Evolutionary conservation across 2,888 invertebrate species (phyloP).

Genomic region (Deroplatys truncata): DNA sequence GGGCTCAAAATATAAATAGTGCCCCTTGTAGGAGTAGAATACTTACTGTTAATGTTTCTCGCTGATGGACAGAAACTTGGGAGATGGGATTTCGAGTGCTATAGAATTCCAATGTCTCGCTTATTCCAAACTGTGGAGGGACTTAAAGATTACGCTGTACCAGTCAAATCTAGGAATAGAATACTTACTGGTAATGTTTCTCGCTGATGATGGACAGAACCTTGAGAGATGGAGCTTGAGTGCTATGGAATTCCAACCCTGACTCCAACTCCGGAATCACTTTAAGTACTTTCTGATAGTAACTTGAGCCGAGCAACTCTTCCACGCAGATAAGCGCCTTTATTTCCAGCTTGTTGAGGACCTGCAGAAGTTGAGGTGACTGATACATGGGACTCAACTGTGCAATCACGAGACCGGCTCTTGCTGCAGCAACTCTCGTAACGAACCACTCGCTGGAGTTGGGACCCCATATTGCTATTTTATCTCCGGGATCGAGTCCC

Average conservation of each 20-base stretch:
- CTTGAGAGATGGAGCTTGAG: constrained; percentile 50
- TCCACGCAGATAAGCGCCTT: constrained; percentile 63
- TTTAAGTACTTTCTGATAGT: constrained; percentile 57
- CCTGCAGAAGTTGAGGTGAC: constrained; percentile 64
- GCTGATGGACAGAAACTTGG: too few species aligned
- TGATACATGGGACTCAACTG: constrained; percentile 75
- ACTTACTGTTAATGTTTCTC: too few species aligned
- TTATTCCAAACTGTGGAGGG: too few species aligned
- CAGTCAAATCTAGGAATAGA: too few species aligned
- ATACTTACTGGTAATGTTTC: constrained; percentile 51
- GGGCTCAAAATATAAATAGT: too few species aligned
- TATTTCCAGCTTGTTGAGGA: constrained; percentile 64
- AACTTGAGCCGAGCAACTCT: constrained; percentile 60
- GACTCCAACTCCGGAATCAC: constrained; percentile 56
- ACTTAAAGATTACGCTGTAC: too few species aligned
- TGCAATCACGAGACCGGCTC: constrained; percentile 65
- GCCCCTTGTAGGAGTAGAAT: too few species aligned
- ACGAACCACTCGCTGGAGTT: constrained; percentile 75
- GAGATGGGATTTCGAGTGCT: too few species aligned
- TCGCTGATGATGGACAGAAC: constrained; percentile 53
- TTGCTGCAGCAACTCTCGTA: constrained; percentile 63
- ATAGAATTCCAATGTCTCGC: too few species aligned
- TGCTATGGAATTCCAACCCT: constrained; percentile 43
- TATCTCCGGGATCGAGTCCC: constrained; percentile 67
- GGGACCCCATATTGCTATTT: constrained; percentile 76